Evolutionary conservation across 2,888 invertebrate species (phyloP), one percentile per base, ranked within the genome.

Genomic region (Scaeva pyrastri): DNA sequence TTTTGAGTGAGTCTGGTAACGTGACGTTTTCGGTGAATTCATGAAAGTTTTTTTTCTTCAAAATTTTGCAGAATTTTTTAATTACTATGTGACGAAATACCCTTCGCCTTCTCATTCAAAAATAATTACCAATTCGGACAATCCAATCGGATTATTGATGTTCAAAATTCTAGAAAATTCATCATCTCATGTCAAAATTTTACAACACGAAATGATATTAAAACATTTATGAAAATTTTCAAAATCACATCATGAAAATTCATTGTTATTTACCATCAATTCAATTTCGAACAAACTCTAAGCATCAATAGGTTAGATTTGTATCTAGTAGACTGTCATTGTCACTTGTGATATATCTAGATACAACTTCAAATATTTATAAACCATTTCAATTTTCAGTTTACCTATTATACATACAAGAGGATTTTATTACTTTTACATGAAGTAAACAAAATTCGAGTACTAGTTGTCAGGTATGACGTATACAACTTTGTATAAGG

Each of bases 351-450:
- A 1, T 11, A 11, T 12, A 10, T 39, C 0, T n/a, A n/a, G n/a
- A n/a, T n/a, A n/a, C n/a, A n/a, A n/a, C 10, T n/a, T 23, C 23
- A 8, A 26, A 23, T 8, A 26, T 52, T 0, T 26, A 23, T 52
- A 10, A 8, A 26, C 23, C 39, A 39, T 11, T 11, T 39, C 11
- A 39, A n/a, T n/a, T 14, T 52, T 52, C 3, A 26, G 1, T 26
- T 11, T 5, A 23, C 50, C 19, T n/a, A 4, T n/a, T n/a, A n/a
- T n/a, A n/a, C n/a, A n/a, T 64, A 64, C 16, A 45, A n/a, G 45
- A 64, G 11, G 45, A 64, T 26, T n/a, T n/a, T 45, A 64, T 26
- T 45, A 45, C 16, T 45, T 64, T 64, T 26, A 45, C 26, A 64
- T 64, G n/a, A 45, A 26, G 12, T 62, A 43, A 41, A 12, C n/a